Evolutionary conservation across 1,140 invertebrate species (phyloP), one percentile per base, ranked within the genome.

Genomic region (Zaprionus kolodkinae): DNA sequence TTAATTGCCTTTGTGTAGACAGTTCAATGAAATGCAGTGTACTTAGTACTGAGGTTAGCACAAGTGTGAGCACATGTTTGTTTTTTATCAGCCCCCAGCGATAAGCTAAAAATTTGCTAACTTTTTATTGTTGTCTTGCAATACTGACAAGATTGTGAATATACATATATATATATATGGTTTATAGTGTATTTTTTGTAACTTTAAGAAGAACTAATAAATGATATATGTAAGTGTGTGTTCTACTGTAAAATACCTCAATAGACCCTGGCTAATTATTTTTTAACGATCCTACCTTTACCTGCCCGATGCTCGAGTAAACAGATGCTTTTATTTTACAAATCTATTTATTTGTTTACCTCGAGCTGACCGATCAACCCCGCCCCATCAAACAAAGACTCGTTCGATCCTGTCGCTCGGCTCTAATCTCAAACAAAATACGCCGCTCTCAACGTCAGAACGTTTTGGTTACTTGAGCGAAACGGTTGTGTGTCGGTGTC

Each of bases 401-500:
- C 38, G 54, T 48, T 57, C 35, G 40, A 57, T 55, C 50, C 59
- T 63, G 52, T 21, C 25, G 11, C 21, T 6, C 27, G 25, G n/a
- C 21, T 71, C 54, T 64, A 71, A 75, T 75, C 69, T 71, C 55
- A 25, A 33, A 54, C 64, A 1, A 54, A 71, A 1, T 50, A 35
- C 11, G 38, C 21, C 57, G 59, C 48, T 62, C 13, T 59, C 67
- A 40, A 10, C 45, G 61, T 81, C 81, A 88, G 79, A 89, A 78
- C 85, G 78, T 59, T 72, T 88, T 77, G 43, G 80, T 72, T 78
- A 62, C 48, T 82, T 63, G 59, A 15, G 52, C 85, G 81, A 66
- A 72, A 43, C 74, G 85, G 84, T 88, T 75, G 84, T 88, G 74
- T 71, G 45, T 74, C 38, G 15, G 74, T 71, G 45, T 74, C 38